Conservation (phyloP, 2,113 vertebrate species). For the Ciconia boyciana region DNA sequence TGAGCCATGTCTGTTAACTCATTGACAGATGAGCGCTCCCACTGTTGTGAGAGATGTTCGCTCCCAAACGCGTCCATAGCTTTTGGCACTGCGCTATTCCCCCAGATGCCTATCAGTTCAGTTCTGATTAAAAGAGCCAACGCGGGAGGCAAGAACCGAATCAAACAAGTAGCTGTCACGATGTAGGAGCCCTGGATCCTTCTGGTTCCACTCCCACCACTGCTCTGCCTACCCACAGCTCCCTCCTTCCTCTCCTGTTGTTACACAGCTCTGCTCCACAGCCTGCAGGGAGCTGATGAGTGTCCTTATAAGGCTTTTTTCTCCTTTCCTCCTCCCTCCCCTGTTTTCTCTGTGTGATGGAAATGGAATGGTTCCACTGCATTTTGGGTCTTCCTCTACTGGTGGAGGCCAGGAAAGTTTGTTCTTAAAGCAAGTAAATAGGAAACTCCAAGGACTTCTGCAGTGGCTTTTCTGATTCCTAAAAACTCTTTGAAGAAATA, state of each 20-base stretch:
- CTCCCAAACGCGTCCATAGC: background rate
- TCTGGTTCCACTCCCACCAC: background rate
- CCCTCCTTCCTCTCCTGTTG: background rate
- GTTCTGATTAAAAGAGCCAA: background rate
- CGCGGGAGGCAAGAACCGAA: background rate
- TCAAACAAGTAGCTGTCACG: background rate
- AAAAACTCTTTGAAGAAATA: background rate
- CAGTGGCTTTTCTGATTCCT: background rate
- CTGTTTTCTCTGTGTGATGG: background rate
- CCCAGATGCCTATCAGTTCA: background rate
- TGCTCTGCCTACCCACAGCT: background rate
- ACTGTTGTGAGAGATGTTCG: background rate
- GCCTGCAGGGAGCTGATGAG: background rate
- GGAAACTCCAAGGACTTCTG: background rate
- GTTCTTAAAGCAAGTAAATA: background rate
- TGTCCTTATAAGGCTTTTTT: constrained; percentile 19
- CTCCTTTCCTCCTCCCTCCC: background rate
- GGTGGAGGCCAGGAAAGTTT: background rate
- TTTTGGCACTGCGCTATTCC: background rate
- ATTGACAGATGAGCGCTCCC: background rate
- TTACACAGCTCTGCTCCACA: background rate
- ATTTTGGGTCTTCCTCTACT: background rate
- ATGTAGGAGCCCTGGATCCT: background rate
- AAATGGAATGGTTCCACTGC: background rate
- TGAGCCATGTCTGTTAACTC: background rate